These are phyloP conservation scores for Felis chaus DNA, from an alignment of 2,113 vertebrate species.

Conservation along the genomic window DNA sequence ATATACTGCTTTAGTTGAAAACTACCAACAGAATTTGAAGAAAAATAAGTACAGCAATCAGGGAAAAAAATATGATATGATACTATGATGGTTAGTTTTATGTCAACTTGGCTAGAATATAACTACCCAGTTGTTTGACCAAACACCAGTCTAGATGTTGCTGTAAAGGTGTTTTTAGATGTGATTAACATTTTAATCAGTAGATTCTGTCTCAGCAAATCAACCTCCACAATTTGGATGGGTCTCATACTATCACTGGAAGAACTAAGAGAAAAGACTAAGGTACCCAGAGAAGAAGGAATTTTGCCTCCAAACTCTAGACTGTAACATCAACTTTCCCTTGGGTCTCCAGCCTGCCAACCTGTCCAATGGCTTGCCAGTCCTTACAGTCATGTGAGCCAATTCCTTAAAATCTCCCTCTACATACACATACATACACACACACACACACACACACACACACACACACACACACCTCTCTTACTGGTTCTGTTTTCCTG, in stretches of 20 bases:
- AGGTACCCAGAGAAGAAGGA: not conserved
- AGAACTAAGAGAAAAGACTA: not conserved
- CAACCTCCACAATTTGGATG: not conserved
- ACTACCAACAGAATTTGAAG: not conserved
- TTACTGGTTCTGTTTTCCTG: not conserved
- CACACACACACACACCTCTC: too few relatives aligned
- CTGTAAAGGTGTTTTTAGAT: not conserved
- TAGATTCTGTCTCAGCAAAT: not conserved
- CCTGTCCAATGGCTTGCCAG: not conserved
- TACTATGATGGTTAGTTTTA: not conserved
- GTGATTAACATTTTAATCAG: not conserved
- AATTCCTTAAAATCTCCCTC: not conserved
- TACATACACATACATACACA: too few relatives aligned
- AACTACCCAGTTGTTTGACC: not conserved
- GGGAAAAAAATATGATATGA: not conserved
- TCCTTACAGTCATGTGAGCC: not conserved
- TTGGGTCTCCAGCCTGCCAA: not conserved
- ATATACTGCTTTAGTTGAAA: not conserved
- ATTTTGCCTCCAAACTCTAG: not conserved
- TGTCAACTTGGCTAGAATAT: not conserved
- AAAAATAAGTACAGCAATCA: not conserved
- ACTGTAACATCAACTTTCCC: not conserved
- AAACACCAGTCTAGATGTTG: not conserved
- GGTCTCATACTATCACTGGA: not conserved
- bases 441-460: too few relatives aligned